Base-by-base conservation (phyloP, 2,888 invertebrate genomes). In the Sceliomorpha sp. region DNA sequence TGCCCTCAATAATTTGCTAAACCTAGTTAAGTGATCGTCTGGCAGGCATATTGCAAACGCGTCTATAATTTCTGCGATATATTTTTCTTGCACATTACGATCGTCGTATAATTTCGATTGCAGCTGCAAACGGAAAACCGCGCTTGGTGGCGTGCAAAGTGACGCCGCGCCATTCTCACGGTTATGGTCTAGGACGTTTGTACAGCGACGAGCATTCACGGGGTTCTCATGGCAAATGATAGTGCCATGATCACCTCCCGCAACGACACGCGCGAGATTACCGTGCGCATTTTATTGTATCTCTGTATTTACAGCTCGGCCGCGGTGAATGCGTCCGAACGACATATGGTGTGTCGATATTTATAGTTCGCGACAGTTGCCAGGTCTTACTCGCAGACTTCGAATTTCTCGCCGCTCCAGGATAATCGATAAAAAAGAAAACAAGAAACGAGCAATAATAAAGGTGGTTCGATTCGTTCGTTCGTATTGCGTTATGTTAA, bases 201-300 rank as follows among this genome's bases (percentile, higher is more conserved):
- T 48, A 51, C 66, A 72, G 69, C 62, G 62, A 68, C 56, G 34
- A 71, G 37, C 68, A 64, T 75, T 75, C 72, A 75, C 63, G 59
- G 67, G 73, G 72, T 73, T 71, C 74, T 74, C 72, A 68, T 53
- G 73, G 67, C 39, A 78, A 79, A 82, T 80, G 81, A 81, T 75
- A 81, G 74, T 59, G 70, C 44, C 56, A 56, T 45, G 60, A 71
- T 68, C 71, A 62, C 58, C 75, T 71, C 70, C 70, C 60, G 73
- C 76, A 74, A 77, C 72, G 74, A 76, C 71, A 73, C 72, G 55
- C 63, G 70, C 70, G 67, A 56, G 71, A 71, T 71, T 63, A 59
- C 58, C 20, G 51, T 27, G 60, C 53, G 32, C 60, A 55, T 72
- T n/a, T n/a, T 74, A 72, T 64, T 70, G 44, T 76, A 70, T 75